phyloP scores from a whole-genome alignment of 2,888 invertebrate species.

The Ditula angustiorana region DNA sequence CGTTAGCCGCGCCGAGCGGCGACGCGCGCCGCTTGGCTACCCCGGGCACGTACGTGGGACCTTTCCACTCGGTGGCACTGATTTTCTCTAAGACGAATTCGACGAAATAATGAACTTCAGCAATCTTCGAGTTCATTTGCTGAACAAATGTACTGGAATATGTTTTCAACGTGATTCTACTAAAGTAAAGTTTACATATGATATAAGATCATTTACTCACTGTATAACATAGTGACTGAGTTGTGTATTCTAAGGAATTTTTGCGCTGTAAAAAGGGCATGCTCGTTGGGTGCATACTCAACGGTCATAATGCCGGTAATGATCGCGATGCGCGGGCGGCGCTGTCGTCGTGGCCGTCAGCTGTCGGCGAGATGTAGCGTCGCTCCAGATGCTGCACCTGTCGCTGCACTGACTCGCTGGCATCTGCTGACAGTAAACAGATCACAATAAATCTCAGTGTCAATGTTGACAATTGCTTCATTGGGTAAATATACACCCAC shows the following conservation, averaged over 20 bases:
- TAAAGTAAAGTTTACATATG: background rate
- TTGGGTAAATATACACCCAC: too few relatives aligned
- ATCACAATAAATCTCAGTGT: constrained; percentile 61
- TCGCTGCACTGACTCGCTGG: constrained; percentile 50
- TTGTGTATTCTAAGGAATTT: background rate
- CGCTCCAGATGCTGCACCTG: constrained; percentile 52
- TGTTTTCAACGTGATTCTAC: constrained; percentile 12
- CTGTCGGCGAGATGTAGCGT: constrained; percentile 47
- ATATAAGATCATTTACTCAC: background rate
- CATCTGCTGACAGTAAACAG: constrained; percentile 52
- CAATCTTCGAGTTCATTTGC: constrained; percentile 67
- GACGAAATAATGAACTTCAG: constrained; percentile 69
- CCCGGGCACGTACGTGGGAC: constrained; percentile 80
- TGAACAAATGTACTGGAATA: constrained; percentile 55
- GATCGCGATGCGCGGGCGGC: constrained; percentile 32
- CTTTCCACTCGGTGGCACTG: constrained; percentile 80
- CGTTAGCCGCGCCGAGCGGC: constrained; percentile 68
- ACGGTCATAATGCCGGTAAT: constrained; percentile 22
- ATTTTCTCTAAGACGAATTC: constrained; percentile 73
- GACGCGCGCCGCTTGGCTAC: constrained; percentile 72
- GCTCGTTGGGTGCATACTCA: background rate
- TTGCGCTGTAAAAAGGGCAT: background rate
- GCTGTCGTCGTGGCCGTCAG: too few relatives aligned
- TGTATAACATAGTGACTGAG: constrained; percentile 1
- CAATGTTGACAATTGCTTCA: constrained; percentile 47